These are phyloP conservation scores for Sorex fumeus DNA, from an alignment of 2,113 vertebrate species.

Conservation along the genomic window DNA sequence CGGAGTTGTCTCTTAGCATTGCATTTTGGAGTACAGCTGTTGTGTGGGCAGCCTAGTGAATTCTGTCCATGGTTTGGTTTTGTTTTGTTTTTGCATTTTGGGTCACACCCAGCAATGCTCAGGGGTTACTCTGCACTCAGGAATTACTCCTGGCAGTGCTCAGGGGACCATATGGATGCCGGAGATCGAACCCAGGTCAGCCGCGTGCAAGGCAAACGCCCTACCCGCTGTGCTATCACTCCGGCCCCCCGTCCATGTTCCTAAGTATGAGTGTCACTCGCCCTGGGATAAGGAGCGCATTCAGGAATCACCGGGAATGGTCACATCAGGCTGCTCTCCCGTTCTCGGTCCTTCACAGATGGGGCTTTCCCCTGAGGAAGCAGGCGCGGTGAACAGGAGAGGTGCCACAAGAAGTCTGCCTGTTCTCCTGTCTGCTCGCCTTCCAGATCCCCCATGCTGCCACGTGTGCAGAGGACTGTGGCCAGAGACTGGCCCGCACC, in stretches of 20 bases:
- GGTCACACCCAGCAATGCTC: no score
- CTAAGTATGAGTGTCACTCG: not conserved
- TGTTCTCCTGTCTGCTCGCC: constrained; percentile 68
- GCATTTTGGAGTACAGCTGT: not conserved
- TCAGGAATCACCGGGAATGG: not conserved
- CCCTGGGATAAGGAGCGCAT: not conserved
- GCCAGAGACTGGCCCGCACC: constrained; percentile 87
- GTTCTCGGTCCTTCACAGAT: not conserved
- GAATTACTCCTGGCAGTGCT: no score
- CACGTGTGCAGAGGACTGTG: constrained; percentile 89
- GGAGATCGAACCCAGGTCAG: no score
- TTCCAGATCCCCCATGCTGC: constrained; percentile 92
- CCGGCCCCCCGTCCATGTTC: no score
- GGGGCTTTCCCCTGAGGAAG: constrained; percentile 40
- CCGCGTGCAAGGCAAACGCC: no score
- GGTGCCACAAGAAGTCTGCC: constrained; percentile 69
- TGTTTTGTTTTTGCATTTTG: no score
- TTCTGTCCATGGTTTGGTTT: constrained; percentile 34
- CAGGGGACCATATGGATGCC: no score
- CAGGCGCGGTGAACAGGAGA: constrained; percentile 45
- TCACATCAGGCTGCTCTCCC: not conserved
- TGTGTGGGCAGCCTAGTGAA: constrained; percentile 12
- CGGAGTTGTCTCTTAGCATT: not conserved
- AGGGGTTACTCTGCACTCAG: no score
- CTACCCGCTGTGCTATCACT: no score